Conservation (phyloP, 2,113 vertebrate species). For the Phasianus colchicus region DNA sequence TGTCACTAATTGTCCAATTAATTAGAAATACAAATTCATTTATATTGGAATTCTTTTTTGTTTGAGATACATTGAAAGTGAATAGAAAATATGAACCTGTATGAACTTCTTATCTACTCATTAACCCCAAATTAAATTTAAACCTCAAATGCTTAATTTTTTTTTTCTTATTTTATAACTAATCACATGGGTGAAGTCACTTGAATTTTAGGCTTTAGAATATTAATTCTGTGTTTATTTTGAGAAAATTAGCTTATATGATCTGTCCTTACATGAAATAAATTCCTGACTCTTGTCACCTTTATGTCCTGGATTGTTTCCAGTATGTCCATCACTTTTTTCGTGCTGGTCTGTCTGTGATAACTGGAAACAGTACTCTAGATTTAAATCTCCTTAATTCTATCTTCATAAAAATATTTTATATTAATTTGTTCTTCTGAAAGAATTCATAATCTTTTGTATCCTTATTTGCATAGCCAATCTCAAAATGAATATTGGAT, state of each 20-base stretch:
- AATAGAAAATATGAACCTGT: background rate
- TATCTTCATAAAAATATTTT: background rate
- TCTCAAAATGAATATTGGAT: background rate
- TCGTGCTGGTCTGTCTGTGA: background rate
- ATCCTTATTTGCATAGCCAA: background rate
- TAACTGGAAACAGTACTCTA: background rate
- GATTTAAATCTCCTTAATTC: background rate
- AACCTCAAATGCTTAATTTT: background rate
- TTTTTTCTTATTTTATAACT: background rate
- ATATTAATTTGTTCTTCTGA: background rate
- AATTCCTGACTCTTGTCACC: background rate
- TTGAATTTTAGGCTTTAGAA: background rate
- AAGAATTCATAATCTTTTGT: background rate
- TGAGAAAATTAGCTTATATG: background rate
- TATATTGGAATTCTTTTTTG: background rate
- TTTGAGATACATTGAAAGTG: background rate
- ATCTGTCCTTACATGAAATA: background rate
- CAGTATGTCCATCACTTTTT: background rate
- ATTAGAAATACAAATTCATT: background rate
- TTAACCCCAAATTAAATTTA: slow-evolving; percentile 1
- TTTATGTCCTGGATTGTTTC: background rate
- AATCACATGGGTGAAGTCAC: background rate
- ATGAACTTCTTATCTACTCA: background rate
- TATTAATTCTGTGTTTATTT: background rate
- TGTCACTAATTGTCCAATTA: background rate